phyloP scores from a whole-genome alignment of 2,113 vertebrate genomes.

The Hippocampus barbouri region DNA sequence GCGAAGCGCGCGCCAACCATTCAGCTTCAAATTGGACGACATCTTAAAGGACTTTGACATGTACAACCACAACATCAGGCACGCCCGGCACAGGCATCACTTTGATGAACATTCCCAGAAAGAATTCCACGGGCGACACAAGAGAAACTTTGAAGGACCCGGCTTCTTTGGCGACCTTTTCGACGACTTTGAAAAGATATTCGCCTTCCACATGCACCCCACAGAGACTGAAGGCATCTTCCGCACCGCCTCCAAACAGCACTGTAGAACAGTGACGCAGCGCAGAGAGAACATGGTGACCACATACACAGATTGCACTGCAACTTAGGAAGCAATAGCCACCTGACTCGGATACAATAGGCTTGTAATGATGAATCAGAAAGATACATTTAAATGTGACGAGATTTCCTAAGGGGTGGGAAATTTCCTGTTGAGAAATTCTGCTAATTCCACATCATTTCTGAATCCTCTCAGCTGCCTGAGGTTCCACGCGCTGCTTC shows the following conservation, averaged over 20 bases:
- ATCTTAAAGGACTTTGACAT: slow-evolving; percentile 91
- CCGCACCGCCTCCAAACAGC: slow-evolving; percentile 82
- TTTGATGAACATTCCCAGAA: slow-evolving; percentile 86
- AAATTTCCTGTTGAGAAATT: background rate
- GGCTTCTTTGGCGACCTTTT: slow-evolving; percentile 88
- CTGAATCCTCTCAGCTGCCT: too few species aligned
- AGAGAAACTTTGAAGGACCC: slow-evolving; percentile 83
- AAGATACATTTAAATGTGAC: slow-evolving; percentile 6
- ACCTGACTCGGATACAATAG: slow-evolving; percentile 12
- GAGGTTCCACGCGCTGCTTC: too few species aligned
- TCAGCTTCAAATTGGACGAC: slow-evolving; percentile 90
- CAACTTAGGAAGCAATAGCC: slow-evolving; percentile 45
- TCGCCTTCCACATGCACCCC: slow-evolving; percentile 81
- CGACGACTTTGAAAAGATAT: slow-evolving; percentile 94
- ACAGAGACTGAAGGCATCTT: slow-evolving; percentile 80
- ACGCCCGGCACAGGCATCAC: slow-evolving; percentile 80
- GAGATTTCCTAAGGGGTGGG: background rate
- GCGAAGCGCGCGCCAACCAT: slow-evolving; percentile 77
- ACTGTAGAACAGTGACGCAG: slow-evolving; percentile 94
- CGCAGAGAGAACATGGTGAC: slow-evolving; percentile 96
- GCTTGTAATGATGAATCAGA: slow-evolving; percentile 20
- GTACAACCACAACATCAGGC: slow-evolving; percentile 82
- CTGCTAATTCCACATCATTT: background rate
- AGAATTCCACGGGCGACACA: slow-evolving; percentile 79
- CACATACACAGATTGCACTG: slow-evolving; percentile 92